Evolutionary conservation across 2,888 invertebrate genomes (phyloP), one percentile per base, ranked within the genome.

Genomic region (Parnassius mnemosyne): DNA sequence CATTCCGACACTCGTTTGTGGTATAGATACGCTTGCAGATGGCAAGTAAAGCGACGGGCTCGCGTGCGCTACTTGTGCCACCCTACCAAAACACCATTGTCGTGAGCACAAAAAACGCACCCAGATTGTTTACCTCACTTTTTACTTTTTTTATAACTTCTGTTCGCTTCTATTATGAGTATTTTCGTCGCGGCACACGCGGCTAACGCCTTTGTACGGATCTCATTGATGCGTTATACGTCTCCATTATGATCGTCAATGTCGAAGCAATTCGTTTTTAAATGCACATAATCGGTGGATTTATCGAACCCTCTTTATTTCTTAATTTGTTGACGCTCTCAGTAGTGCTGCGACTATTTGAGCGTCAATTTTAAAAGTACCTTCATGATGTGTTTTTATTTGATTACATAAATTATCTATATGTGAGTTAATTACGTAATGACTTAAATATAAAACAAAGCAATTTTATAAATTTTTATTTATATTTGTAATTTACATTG

Each of bases 41-140:
- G 87, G 65, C 46, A 49, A 53, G 16, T 60, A 51, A 53, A 58
- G 25, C 59, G 57, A 64, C 52, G 64, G 65, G 54, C 76, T 77
- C 86, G 79, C 83, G 87, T 84, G 86, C 85, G 75, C 72, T 76
- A 77, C 84, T 81, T 79, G 80, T 71, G 80, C 79, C 86, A 82
- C 88, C 88, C 88, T 71, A 78, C 79, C 72, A 74, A 78, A 79
- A 77, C 79, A 76, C 77, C 74, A 82, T 82, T 81, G 83, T 83
- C 76, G 78, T 73, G 69, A 68, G 70, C 71, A 81, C 76, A 88
- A 89, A 89, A 90, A 88, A 84, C 79, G 72, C 80, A 73, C 78
- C 79, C 87, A 81, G 84, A 86, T 89, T 90, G 88, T 91, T 90
- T 90, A 90, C 89, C 85, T 86, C 89, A 87, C 84, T 87, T 90